Evolutionary conservation across 2,113 vertebrate genomes (phyloP), one percentile per base, ranked within the genome.

Genomic region (Girardinichthys multiradiatus): DNA sequence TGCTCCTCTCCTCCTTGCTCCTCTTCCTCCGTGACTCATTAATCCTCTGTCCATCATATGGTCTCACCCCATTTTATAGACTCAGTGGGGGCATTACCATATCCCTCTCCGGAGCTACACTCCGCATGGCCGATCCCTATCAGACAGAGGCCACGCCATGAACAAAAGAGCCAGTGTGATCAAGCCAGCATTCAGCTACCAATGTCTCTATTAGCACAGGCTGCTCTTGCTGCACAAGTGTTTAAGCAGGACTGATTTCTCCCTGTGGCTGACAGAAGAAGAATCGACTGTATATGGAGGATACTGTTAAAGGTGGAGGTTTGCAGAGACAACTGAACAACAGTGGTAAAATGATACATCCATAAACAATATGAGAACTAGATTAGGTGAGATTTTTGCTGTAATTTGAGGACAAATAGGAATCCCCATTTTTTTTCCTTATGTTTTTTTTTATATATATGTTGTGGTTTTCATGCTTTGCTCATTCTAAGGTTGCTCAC

Each of bases 41-140:
- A 92, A 92, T 91, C 90, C 89, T 88, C 88, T 90, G 90, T 92
- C 89, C 90, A 85, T 92, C 91, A 90, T 87, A 82, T 81, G 90
- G 85, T 86, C 83, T 83, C 89, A 86, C 84, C 85, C 87, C 83
- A 80, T 92, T 91, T 89, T 89, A 90, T 89, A 87, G 85, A 91
- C 86, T 88, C 87, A 60, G 80, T 17, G 72, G 81, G 85, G 77
- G 85, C 87, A 91, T 92, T 91, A 92, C 87, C 82, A 87, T 91
- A 89, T 89, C 89, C 85, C 89, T 80, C 87, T 89, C 87, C 37
- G 80, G 79, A 87, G 90, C 87, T 89, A 73, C 84, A 85, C 83
- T 90, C 86, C 75, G 82, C 88, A 82, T 86, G 83, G 83, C 79
- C 83, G 90, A 92, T 91, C 81, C 65, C 80, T 93, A 93, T 91